Conservation (phyloP, 2,113 vertebrate species). For the Formicarius rufipectus region DNA sequence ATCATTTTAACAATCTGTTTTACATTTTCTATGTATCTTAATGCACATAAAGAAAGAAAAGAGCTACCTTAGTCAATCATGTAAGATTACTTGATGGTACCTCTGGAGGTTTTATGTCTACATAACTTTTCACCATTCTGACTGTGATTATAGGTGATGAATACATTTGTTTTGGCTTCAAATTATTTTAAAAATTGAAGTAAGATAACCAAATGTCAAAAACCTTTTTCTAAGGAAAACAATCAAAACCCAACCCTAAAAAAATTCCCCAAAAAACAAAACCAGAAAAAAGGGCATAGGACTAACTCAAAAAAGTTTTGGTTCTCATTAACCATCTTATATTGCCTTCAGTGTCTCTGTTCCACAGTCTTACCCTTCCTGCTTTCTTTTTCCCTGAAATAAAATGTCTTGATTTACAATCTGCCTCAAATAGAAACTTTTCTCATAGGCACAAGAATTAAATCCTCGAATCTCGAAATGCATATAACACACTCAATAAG, state of each 20-base stretch:
- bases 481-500: background rate
- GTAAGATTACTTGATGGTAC: conserved; percentile 44
- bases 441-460: background rate
- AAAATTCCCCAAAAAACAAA: background rate
- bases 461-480: background rate
- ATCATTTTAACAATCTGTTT: background rate
- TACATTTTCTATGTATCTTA: background rate
- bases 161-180: background rate
- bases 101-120: background rate
- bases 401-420: background rate
- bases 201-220: background rate
- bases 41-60: background rate
- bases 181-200: background rate
- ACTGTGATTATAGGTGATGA: background rate
- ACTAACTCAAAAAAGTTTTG: background rate
- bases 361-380: background rate
- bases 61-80: background rate
- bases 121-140: background rate
- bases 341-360: background rate
- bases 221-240: background rate
- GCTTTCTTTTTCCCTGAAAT: background rate
- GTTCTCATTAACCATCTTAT: background rate
- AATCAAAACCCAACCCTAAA: background rate
- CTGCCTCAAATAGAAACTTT: background rate
- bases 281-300: background rate